phyloP scores from a whole-genome alignment of 2,113 vertebrate species.

The Triplophysa siluroides region DNA sequence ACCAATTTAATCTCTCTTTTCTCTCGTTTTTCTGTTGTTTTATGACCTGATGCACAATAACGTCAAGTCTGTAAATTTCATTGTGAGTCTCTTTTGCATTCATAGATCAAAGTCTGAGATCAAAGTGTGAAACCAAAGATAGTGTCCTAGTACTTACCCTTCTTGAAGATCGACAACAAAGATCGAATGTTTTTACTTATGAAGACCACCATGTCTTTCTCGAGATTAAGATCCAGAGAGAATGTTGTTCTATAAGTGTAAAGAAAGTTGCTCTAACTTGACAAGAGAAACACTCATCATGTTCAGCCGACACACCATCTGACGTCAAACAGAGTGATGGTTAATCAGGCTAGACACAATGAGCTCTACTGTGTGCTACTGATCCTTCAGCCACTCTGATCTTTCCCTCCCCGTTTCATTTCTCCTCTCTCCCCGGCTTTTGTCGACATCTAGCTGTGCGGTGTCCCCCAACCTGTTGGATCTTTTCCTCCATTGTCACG shows the following conservation, averaged over 20 bases:
- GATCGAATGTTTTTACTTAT: conserved; percentile 83
- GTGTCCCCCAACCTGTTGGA: conserved; percentile 59
- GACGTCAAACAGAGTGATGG: conserved; percentile 39
- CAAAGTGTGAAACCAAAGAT: no score
- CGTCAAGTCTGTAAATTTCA: background rate
- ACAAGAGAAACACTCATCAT: conserved; percentile 21
- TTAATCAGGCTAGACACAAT: conserved; percentile 62
- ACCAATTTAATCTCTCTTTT: background rate
- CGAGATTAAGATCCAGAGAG: background rate
- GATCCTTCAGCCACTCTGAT: conserved; percentile 67
- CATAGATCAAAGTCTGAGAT: no score
- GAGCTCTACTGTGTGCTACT: conserved; percentile 63
- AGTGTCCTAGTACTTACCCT: conserved; percentile 80
- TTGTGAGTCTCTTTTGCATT: background rate
- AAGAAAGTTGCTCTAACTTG: conserved; percentile 23
- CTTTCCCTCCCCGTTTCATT: conserved; percentile 27
- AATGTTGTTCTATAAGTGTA: background rate
- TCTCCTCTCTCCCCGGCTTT: conserved; percentile 49
- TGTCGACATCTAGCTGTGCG: conserved; percentile 52
- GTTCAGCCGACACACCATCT: conserved; percentile 4
- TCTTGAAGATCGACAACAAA: conserved; percentile 88
- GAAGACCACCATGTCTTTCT: conserved; percentile 85
- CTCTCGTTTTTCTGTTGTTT: background rate
- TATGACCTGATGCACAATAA: background rate
- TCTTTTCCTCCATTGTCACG: conserved; percentile 35